Percentiles rank a stretch among this genome's conserved stretches.
Conservation (phyloP, 2,888 invertebrate species). For the Eristalis intricaria region DNA sequence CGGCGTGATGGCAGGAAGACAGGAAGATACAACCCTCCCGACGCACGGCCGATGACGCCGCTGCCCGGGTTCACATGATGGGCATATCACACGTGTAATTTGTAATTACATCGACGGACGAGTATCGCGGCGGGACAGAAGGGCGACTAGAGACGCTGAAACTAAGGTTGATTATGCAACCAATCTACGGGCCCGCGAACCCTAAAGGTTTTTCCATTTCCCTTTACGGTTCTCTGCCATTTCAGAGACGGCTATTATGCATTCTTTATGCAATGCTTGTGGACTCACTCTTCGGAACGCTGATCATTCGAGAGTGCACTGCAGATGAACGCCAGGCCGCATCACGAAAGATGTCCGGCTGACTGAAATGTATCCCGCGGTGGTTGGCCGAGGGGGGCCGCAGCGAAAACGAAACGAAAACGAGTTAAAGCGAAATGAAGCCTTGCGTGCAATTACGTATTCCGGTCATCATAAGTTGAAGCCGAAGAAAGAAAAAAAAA, state of each 20-base stretch:
- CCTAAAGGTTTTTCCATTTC: conserved; percentile 41
- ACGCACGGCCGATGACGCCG: background rate
- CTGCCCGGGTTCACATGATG: conserved; percentile 38
- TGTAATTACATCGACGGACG: conserved; percentile 63
- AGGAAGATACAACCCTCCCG: conserved; percentile 6
- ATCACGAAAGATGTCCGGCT: conserved; percentile 58
- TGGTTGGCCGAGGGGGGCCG: background rate
- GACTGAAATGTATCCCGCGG: conserved; percentile 40
- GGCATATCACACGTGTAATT: conserved; percentile 64
- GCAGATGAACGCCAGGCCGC: conserved; percentile 47
- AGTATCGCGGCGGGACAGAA: background rate
- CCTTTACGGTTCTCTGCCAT: conserved; percentile 9
- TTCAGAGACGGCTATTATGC: conserved; percentile 58
- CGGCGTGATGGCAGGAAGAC: background rate
- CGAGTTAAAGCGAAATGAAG: conserved; percentile 47
- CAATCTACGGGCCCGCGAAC: conserved; percentile 27
- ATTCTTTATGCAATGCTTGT: conserved; percentile 68
- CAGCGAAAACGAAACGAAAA: conserved; percentile 57
- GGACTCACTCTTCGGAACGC: conserved; percentile 62
- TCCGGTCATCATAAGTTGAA: conserved; percentile 66
- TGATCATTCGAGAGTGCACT: conserved; percentile 57
- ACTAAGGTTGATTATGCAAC: conserved; percentile 52
- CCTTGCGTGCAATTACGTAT: conserved; percentile 68
- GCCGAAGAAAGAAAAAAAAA: background rate
- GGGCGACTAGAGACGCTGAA: background rate